Evolutionary conservation across 2,113 vertebrate genomes (phyloP).

Genomic region (Rostratula benghalensis): DNA sequence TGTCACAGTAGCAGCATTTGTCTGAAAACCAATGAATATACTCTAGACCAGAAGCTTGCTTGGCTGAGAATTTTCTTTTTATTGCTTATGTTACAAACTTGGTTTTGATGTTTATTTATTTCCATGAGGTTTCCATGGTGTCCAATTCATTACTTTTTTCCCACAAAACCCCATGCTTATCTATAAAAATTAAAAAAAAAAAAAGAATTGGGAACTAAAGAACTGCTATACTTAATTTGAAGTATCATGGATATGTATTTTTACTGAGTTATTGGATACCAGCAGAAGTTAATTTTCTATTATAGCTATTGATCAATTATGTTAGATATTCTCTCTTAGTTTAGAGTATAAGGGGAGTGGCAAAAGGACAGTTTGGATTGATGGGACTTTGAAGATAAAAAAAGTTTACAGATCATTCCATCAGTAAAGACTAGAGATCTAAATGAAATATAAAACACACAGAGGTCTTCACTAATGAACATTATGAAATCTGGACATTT

Average conservation of each 20-base stretch:
- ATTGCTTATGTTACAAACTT: background rate
- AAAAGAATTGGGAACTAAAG: background rate
- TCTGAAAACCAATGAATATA: background rate
- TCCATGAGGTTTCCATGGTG: background rate
- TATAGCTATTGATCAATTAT: background rate
- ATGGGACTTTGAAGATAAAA: background rate
- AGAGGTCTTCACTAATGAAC: background rate
- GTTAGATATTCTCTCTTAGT: background rate
- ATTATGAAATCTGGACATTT: background rate
- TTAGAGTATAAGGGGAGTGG: background rate
- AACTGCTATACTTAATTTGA: background rate
- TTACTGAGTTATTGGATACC: background rate
- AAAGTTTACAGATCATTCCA: background rate
- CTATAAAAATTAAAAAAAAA: background rate
- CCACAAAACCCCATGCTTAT: background rate
- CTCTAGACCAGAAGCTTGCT: background rate
- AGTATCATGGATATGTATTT: background rate
- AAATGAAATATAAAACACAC: background rate
- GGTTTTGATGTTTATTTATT: background rate
- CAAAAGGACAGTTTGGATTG: background rate
- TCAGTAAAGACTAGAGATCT: background rate
- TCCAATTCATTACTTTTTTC: background rate
- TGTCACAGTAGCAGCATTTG: slow-evolving; percentile 1
- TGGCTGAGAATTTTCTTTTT: background rate
- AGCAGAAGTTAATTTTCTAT: background rate